Evolutionary conservation across 2,888 invertebrate species (phyloP).

Genomic region (Nymphalis polychloros): DNA sequence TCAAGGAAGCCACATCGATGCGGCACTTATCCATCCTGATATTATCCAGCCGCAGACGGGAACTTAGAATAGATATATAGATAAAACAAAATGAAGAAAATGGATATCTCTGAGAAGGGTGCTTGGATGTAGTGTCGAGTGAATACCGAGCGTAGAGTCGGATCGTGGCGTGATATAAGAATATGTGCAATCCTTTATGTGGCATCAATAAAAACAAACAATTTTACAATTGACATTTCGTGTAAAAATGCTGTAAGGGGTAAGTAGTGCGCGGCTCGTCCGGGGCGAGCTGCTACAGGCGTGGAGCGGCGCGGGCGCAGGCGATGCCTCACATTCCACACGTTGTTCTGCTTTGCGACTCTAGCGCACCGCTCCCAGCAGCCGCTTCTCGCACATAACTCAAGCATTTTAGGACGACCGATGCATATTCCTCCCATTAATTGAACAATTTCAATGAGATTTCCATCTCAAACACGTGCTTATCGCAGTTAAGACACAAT

Average conservation of each 20-base stretch:
- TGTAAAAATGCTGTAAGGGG: slow-evolving; percentile 12
- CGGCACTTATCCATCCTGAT: too few relatives aligned
- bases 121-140: too few relatives aligned
- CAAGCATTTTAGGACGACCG: background rate
- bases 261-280: background rate
- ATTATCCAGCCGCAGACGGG: too few relatives aligned
- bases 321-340: slow-evolving; percentile 15
- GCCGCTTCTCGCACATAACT: background rate
- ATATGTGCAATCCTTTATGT: background rate
- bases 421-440: background rate
- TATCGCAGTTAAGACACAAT: slow-evolving; percentile 1
- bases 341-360: slow-evolving; percentile 4
- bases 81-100: too few relatives aligned
- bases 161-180: background rate
- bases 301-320: slow-evolving; percentile 4
- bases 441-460: slow-evolving; percentile 1
- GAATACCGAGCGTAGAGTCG: background rate
- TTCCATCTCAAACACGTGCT: background rate
- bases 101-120: too few relatives aligned
- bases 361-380: background rate
- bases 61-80: too few relatives aligned
- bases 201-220: background rate
- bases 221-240: slow-evolving; percentile 13
- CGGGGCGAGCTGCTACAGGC: background rate
- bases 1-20: too few relatives aligned